Conservation (phyloP, 2,888 invertebrate genomes). For the Desoria tigrina region DNA sequence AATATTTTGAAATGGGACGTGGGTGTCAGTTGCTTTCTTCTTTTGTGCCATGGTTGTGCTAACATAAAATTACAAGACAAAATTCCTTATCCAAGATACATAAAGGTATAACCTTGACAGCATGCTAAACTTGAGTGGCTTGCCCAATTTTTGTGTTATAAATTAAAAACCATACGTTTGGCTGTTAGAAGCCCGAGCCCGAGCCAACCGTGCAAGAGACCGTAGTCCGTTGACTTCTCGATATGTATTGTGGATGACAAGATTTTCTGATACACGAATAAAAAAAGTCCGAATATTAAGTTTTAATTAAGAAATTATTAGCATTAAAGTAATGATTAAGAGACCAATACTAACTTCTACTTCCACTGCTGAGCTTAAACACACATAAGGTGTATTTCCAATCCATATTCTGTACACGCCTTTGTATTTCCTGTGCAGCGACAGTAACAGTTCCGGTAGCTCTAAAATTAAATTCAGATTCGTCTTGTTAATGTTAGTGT, state of each 20-base stretch:
- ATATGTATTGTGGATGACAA: conserved; percentile 63
- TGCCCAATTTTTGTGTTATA: neutral
- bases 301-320: no score
- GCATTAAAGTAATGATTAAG: no score
- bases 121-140: no score
- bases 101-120: no score
- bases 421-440: no score
- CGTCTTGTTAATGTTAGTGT: no score
- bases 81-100: neutral
- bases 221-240: conserved; percentile 64
- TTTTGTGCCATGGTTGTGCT: conserved; percentile 62
- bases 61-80: neutral
- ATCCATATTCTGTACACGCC: conserved; percentile 28
- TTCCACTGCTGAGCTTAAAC: neutral
- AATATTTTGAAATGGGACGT: conserved; percentile 62
- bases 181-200: conserved; percentile 64
- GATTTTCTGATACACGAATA: conserved; percentile 61
- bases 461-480: no score
- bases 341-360: conserved; percentile 34
- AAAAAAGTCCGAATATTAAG: neutral
- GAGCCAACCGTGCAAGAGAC: conserved; percentile 63
- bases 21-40: conserved; percentile 64
- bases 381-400: conserved; percentile 28
- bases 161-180: conserved; percentile 55
- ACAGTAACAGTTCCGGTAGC: no score